Evolutionary conservation across 2,113 vertebrate species (phyloP), one percentile per base, ranked within the genome.

Genomic region (Canis aureus): DNA sequence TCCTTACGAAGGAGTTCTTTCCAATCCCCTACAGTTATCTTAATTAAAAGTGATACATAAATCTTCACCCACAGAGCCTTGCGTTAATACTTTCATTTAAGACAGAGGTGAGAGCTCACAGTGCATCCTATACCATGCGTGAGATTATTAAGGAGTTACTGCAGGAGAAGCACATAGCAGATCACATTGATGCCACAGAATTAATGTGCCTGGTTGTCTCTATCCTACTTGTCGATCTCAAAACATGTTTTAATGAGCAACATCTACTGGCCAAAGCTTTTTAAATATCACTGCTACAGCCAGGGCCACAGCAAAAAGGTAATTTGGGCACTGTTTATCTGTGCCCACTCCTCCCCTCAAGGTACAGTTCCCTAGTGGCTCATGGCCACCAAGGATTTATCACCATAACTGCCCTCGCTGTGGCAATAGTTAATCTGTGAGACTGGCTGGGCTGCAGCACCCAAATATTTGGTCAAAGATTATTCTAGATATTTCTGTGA

Each of bases 31-130:
- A 66, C 23, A 88, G 83, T 84, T 78, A 38, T 66, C 81, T 88
- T 90, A 91, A 96, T 93, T 94, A 94, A 84, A 69, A 84, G 51
- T 71, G 79, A 74, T 38, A 20, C 27, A 60, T 15, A 67, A 79
- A 66, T 88, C 94, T 94, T 94, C 89, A 55, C 87, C 90, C 83
- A 43, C 59, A 2, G 38, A 89, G 82, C 23, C 13, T 15, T 25
- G 60, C 11, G 38, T 81, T 81, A 78, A 83, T 16, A 84, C 79
- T 83, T 71, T 64, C 27, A 53, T 73, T 85, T 55, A 74, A 38
- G 16, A 64, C 2, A 67, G 91, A 95, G 55, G 25, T 59, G 60
- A 74, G n/a, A 94, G 74, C 79, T 69, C 55, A n/a, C 43, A 66
- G 69, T 53, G 4, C 27, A 85, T 25, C 81, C 89, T 92, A 55